A percentile compares a stretch with the other conserved stretches of the same genome.
Conservation (phyloP, 1,140 invertebrate genomes). For the Dendrolimus kikuchii region DNA sequence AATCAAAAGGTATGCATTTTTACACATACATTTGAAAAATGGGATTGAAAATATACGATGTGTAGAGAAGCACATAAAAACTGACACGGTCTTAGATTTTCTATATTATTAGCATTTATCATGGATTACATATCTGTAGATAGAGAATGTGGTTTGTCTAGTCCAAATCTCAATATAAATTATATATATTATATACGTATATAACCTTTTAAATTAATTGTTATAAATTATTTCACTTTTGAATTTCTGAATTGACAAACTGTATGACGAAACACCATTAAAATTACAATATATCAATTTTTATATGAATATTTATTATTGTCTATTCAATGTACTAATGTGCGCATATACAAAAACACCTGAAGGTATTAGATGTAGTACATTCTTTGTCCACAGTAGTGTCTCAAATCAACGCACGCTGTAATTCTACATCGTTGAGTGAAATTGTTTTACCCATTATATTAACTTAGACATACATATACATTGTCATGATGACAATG, state of each 20-base stretch:
- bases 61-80: constrained; percentile 44
- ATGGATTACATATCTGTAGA: constrained; percentile 72
- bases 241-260: constrained; percentile 3
- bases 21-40: constrained; percentile 10
- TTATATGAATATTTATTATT: neutral
- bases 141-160: constrained; percentile 70
- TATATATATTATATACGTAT: constrained; percentile 47
- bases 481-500: no score
- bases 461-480: no score
- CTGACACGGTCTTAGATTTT: constrained; percentile 58
- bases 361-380: constrained; percentile 28
- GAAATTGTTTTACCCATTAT: no score
- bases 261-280: neutral
- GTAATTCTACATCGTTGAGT: no score
- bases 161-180: constrained; percentile 67
- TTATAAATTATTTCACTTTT: constrained; percentile 36
- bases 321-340: constrained; percentile 40
- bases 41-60: constrained; percentile 45
- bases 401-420: neutral
- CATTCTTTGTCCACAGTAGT: constrained; percentile 31
- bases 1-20: no score
- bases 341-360: constrained; percentile 21
- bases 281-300: neutral
- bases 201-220: constrained; percentile 49
- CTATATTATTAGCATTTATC: constrained; percentile 66